Conservation (phyloP, 2,797 vertebrate species). For the Malurus splendens region DNA sequence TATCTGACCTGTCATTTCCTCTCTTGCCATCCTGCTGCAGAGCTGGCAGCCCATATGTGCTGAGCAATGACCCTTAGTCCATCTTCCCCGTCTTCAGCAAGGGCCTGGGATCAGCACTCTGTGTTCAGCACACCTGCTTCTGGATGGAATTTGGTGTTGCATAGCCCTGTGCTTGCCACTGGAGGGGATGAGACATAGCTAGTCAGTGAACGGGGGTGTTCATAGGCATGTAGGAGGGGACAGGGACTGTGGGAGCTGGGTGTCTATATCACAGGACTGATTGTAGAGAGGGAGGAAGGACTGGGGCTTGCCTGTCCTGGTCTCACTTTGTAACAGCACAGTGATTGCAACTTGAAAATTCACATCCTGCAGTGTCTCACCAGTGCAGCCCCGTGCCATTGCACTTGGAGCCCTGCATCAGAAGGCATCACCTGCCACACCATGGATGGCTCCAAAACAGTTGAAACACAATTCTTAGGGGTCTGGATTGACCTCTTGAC, state of each 20-base stretch:
- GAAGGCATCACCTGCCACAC: not conserved
- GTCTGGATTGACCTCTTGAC: not conserved
- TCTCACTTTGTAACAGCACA: not conserved
- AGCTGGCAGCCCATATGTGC: not conserved
- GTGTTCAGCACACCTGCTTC: not conserved
- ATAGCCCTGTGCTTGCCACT: accelerated
- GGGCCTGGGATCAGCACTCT: not conserved
- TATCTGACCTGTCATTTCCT: not conserved
- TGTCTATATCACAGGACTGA: not conserved
- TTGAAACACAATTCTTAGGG: accelerated
- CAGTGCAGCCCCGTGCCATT: not conserved
- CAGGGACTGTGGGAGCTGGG: not conserved
- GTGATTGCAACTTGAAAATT: not conserved
- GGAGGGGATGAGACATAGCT: not conserved
- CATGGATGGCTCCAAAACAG: not conserved
- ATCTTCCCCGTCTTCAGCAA: not conserved
- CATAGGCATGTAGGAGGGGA: not conserved
- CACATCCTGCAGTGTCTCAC: not conserved
- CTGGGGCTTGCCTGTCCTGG: not conserved
- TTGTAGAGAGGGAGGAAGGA: not conserved
- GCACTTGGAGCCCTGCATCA: accelerated
- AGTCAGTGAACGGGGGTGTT: not conserved
- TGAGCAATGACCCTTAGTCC: accelerated
- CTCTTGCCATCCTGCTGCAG: not conserved
- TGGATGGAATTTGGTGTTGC: not conserved